These are phyloP conservation scores for Drosophila pseudoobscura DNA, from an alignment of 1,140 invertebrate species.

Conservation along the genomic window DNA sequence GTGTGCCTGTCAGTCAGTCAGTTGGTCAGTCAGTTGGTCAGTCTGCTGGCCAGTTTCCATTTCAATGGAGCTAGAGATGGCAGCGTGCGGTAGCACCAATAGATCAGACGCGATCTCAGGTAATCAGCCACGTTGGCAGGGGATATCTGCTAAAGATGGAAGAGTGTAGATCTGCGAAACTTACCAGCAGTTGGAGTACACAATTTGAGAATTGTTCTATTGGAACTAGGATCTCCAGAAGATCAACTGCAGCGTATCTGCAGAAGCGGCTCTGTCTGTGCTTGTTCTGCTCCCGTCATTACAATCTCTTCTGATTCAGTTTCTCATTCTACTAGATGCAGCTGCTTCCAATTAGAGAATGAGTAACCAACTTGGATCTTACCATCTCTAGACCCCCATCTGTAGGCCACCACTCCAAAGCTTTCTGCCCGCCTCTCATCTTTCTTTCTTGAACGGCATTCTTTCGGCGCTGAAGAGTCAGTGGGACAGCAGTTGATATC, in stretches of 20 bases:
- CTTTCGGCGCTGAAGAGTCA: conserved; percentile 17
- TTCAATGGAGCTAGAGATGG: conserved; percentile 54
- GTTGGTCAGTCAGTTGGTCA: conserved; percentile 54
- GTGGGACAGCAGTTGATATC: conserved; percentile 59
- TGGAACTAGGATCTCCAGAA: too few species aligned
- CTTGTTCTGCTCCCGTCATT: too few species aligned
- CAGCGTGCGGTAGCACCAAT: conserved; percentile 1
- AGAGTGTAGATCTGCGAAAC: too few species aligned
- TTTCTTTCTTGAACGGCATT: conserved; percentile 63
- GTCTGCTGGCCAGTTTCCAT: conserved; percentile 74
- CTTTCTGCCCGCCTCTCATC: conserved; percentile 46
- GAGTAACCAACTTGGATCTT: not conserved
- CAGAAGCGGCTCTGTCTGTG: too few species aligned
- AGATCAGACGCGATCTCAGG: not conserved
- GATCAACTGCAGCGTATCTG: too few species aligned
- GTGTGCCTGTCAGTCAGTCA: conserved; percentile 59
- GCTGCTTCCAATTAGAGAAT: too few species aligned
- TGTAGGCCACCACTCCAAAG: not conserved
- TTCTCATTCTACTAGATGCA: too few species aligned
- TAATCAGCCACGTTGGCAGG: not conserved
- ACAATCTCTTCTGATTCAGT: too few species aligned
- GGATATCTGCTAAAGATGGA: not conserved
- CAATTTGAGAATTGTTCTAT: too few species aligned
- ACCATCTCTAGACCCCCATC: not conserved
- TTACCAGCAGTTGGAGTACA: too few species aligned